Evolutionary conservation across 1,140 invertebrate genomes (phyloP).

Genomic region (Drosophila subobscura): DNA sequence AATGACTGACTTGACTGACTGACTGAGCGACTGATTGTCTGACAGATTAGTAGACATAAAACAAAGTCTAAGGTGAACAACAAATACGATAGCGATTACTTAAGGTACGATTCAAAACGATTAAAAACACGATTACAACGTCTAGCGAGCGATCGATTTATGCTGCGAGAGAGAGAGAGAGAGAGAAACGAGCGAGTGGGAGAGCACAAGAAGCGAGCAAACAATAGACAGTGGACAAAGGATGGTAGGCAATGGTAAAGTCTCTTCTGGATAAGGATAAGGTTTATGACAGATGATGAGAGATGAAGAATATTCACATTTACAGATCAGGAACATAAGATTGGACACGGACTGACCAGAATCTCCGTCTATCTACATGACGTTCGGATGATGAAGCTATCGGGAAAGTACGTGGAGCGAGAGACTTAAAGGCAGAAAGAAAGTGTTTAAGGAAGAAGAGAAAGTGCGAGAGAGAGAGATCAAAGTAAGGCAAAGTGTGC

Average conservation of each 20-base stretch:
- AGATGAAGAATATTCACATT: too few species aligned
- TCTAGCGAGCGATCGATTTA: constrained; percentile 63
- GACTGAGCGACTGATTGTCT: constrained; percentile 51
- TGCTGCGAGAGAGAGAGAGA: constrained; percentile 42
- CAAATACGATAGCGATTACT: constrained; percentile 54
- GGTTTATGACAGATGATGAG: too few species aligned
- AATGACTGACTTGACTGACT: constrained; percentile 66
- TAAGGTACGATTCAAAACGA: constrained; percentile 50
- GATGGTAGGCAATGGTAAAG: background rate
- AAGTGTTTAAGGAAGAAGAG: constrained; percentile 33
- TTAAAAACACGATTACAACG: constrained; percentile 59
- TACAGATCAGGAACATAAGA: too few species aligned
- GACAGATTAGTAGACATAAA: constrained; percentile 58
- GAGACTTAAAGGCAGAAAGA: constrained; percentile 15
- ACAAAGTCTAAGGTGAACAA: constrained; percentile 61
- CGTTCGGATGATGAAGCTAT: constrained; percentile 19
- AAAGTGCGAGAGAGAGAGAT: constrained; percentile 31
- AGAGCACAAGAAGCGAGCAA: constrained; percentile 20
- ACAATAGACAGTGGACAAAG: background rate
- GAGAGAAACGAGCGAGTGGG: constrained; percentile 20
- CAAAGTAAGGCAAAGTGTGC: constrained; percentile 55
- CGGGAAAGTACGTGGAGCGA: constrained; percentile 16
- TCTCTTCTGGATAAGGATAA: too few species aligned
- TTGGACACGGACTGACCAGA: too few species aligned
- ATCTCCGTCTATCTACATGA: background rate